These are phyloP conservation scores for Pentalonia nigronervosa DNA, from an alignment of 1,140 invertebrate genomes.

Conservation along the genomic window DNA sequence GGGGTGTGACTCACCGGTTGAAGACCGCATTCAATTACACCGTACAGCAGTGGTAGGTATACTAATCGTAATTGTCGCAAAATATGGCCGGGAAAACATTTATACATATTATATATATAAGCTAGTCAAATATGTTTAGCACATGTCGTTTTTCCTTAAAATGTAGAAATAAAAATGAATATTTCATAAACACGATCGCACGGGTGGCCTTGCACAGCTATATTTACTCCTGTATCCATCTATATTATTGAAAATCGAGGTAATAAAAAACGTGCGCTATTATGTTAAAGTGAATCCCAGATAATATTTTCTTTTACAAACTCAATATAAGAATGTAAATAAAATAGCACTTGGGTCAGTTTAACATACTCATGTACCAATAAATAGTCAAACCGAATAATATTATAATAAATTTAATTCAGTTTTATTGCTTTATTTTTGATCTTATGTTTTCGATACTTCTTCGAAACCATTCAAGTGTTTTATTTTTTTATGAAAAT, in stretches of 20 bases:
- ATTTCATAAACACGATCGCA: slow-evolving; percentile 14
- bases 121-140: background rate
- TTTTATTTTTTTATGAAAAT: slow-evolving; percentile 7
- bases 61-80: background rate
- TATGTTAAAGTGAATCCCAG: background rate
- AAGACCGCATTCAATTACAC: no score
- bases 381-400: slow-evolving; percentile 10
- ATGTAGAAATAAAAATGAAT: slow-evolving; percentile 14
- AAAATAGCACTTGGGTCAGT: slow-evolving; percentile 29
- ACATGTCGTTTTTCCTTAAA: background rate
- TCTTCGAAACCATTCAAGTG: background rate
- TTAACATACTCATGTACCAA: slow-evolving; percentile 13
- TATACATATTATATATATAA: background rate
- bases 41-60: no score
- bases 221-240: background rate
- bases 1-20: background rate
- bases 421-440: slow-evolving; percentile 22
- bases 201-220: background rate
- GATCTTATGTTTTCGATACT: background rate
- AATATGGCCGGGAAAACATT: background rate
- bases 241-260: background rate
- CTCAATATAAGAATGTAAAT: background rate
- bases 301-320: background rate
- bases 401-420: slow-evolving; percentile 26
- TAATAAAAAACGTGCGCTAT: background rate